Conservation (phyloP, 2,113 vertebrate genomes). For the Cathartes aura region DNA sequence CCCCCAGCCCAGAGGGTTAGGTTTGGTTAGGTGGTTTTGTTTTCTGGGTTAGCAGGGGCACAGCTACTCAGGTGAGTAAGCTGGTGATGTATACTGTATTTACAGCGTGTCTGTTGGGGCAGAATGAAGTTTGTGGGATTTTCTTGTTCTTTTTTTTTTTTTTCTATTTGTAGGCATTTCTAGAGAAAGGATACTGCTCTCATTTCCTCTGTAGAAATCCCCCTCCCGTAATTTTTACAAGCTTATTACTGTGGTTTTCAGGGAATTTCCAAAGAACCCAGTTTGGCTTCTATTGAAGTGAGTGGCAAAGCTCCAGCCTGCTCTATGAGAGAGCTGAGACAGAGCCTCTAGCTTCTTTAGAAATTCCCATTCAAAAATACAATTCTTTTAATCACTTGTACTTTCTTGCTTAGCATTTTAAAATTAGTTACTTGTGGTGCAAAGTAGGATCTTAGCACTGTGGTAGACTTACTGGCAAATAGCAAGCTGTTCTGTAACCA, state of each 20-base stretch:
- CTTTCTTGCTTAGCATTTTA: neutral
- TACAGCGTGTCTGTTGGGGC: neutral
- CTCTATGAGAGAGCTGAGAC: neutral
- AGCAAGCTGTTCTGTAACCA: neutral
- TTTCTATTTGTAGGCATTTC: neutral
- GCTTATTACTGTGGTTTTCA: neutral
- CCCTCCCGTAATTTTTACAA: neutral
- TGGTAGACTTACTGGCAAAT: neutral
- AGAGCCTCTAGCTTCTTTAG: neutral
- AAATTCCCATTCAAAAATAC: neutral
- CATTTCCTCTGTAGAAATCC: neutral
- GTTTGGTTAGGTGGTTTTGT: neutral
- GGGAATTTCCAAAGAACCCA: neutral
- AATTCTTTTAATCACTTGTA: neutral
- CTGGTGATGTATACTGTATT: neutral
- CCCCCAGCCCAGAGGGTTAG: neutral
- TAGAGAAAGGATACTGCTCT: neutral
- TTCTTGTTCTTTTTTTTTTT: neutral
- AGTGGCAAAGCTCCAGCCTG: neutral
- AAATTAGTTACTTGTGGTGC: neutral
- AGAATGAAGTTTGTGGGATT: neutral
- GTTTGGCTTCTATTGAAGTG: neutral
- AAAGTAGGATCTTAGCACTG: neutral
- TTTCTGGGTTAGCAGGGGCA: neutral
- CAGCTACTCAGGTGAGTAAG: neutral